phyloP scores from a whole-genome alignment of 2,113 vertebrate genomes.

The Lycocorax pyrrhopterus region DNA sequence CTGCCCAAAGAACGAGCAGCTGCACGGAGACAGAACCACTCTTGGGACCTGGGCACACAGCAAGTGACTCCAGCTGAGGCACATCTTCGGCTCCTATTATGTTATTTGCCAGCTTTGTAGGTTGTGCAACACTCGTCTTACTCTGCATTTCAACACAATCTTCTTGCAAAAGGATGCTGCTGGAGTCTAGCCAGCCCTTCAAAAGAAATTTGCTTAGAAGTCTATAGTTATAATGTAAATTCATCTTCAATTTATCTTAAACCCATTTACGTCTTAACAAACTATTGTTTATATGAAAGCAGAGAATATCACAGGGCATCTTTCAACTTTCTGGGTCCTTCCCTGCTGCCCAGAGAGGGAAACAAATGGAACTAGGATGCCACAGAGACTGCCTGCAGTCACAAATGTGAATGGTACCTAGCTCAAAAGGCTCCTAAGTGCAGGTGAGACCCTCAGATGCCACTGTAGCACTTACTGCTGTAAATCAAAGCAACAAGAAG shows the following conservation, averaged over 20 bases:
- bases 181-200: neutral
- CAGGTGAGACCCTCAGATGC: neutral
- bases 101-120: neutral
- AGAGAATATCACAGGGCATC: neutral
- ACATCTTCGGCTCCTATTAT: neutral
- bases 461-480: neutral
- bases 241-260: neutral
- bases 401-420: neutral
- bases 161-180: neutral
- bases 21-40: neutral
- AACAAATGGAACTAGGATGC: neutral
- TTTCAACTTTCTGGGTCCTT: neutral
- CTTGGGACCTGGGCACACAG: accelerated
- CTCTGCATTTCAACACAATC: neutral
- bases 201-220: neutral
- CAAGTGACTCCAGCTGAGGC: neutral
- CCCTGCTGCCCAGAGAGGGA: neutral
- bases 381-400: neutral
- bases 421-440: neutral
- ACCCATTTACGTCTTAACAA: neutral
- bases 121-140: neutral
- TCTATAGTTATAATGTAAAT: neutral
- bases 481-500: neutral
- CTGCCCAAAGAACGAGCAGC: neutral
- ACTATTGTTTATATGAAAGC: neutral